Evolutionary conservation across 1,140 invertebrate species (phyloP).

Genomic region (Heterodera schachtii): DNA sequence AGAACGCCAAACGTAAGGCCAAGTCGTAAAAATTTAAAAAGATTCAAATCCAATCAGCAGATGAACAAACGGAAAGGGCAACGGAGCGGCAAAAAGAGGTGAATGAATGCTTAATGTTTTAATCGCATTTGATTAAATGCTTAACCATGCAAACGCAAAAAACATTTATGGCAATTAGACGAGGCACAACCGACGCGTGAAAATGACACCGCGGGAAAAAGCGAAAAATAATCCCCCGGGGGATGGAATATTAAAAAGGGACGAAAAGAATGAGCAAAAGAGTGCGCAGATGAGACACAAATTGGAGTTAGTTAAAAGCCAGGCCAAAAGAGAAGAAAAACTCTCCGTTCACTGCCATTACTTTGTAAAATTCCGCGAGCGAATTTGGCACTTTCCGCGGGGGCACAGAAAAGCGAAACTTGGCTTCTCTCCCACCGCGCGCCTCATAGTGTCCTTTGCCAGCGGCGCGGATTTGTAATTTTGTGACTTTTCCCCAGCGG

Average conservation of each 20-base stretch:
- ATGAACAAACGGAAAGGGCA: neutral
- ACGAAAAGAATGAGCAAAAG: no score
- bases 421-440: neutral
- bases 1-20: neutral
- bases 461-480: neutral
- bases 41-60: neutral
- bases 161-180: neutral
- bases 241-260: no score
- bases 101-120: neutral
- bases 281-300: no score
- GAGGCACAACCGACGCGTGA: no score
- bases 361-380: no score
- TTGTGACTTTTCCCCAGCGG: neutral
- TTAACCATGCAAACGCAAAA: no score
- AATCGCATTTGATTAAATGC: neutral
- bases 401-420: neutral
- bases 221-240: no score
- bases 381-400: no score
- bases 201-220: no score
- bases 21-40: neutral
- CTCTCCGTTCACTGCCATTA: no score
- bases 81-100: neutral
- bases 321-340: no score
- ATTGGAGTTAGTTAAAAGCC: no score
- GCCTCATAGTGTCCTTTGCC: neutral